Percentiles rank a stretch among this genome's conserved stretches.
Evolutionary conservation across 2,888 invertebrate species (phyloP).

Genomic region (Scelioninae gen. 2): DNA sequence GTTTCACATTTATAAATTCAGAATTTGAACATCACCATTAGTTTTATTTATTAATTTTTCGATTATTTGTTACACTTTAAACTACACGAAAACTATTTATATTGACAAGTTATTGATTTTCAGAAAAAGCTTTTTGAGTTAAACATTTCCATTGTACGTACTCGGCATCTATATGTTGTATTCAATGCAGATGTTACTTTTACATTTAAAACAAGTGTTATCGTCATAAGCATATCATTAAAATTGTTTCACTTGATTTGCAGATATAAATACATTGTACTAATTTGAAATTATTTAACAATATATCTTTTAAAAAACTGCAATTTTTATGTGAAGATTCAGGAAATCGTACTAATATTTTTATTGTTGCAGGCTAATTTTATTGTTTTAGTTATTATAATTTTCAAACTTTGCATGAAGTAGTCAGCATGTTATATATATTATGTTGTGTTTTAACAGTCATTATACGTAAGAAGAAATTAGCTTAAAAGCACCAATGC

Average conservation of each 20-base stretch:
- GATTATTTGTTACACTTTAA: conserved; percentile 20
- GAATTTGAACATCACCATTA: conserved; percentile 10
- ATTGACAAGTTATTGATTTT: conserved; percentile 38
- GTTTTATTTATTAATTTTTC: conserved; percentile 25
- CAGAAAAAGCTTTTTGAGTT: conserved; percentile 20
- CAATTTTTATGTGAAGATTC: conserved; percentile 20
- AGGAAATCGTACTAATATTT: conserved; percentile 30
- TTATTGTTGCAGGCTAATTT: conserved; percentile 49
- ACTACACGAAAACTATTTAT: conserved; percentile 29
- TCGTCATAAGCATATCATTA: too few relatives aligned
- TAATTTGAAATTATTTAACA: too few relatives aligned
- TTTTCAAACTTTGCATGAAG: conserved; percentile 17
- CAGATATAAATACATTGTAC: background rate
- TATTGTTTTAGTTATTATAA: conserved; percentile 9
- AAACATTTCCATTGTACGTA: conserved; percentile 48
- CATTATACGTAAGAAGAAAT: too few relatives aligned
- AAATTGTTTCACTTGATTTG: background rate
- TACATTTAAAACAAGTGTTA: too few relatives aligned
- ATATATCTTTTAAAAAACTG: too few relatives aligned
- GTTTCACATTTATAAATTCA: background rate
- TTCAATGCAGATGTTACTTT: conserved; percentile 37
- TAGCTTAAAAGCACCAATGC: too few relatives aligned
- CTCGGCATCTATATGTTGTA: conserved; percentile 47
- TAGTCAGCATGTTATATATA: conserved; percentile 14
- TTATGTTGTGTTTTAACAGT: too few relatives aligned